Conservation (phyloP, 2,797 vertebrate genomes). For the Balearica regulorum region DNA sequence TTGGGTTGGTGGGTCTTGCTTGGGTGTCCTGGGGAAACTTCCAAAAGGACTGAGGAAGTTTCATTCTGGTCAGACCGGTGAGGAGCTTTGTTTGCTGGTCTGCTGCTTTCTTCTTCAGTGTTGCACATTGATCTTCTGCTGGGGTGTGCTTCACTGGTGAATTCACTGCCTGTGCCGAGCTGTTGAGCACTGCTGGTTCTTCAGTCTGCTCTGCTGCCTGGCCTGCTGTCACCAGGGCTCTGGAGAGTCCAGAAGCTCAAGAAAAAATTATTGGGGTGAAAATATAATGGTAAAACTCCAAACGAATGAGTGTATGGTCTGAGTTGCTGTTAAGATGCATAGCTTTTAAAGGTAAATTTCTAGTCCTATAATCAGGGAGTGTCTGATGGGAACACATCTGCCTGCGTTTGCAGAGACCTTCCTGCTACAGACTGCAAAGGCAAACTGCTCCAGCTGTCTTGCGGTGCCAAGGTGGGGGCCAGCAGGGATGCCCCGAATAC, state of each 20-base stretch:
- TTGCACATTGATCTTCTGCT: accelerated
- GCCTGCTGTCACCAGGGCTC: background rate
- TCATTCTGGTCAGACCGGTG: background rate
- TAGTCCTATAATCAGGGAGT: accelerated
- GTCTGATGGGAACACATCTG: background rate
- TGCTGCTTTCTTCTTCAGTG: background rate
- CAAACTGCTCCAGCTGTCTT: background rate
- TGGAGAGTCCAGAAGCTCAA: no score
- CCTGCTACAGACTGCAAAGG: accelerated
- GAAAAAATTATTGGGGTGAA: background rate
- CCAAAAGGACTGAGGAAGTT: background rate
- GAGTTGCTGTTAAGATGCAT: background rate
- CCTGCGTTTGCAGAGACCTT: background rate
- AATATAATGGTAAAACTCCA: background rate
- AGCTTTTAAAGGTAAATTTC: no score
- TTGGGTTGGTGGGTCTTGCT: no score
- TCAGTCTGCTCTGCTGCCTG: no score
- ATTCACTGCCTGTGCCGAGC: accelerated
- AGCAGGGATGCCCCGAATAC: background rate
- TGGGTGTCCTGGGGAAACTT: accelerated
- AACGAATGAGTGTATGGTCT: background rate
- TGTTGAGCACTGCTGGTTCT: background rate
- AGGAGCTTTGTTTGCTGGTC: background rate
- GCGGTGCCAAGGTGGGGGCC: background rate
- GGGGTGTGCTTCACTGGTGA: accelerated